Conservation (phyloP, 2,113 vertebrate genomes). For the Aptenodytes patagonicus region DNA sequence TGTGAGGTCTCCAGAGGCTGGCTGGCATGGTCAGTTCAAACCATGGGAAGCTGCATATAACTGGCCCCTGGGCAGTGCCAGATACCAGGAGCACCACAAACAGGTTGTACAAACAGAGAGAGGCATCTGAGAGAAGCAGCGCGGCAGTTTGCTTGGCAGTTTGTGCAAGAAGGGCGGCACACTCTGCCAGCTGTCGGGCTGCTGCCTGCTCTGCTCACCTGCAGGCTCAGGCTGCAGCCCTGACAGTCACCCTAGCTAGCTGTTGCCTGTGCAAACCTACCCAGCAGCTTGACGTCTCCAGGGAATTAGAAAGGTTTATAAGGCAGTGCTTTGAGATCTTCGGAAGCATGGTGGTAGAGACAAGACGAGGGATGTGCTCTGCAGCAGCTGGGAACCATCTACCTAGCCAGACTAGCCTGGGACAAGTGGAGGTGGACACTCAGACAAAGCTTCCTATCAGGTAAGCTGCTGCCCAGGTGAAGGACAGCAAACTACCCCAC, state of each 20-base stretch:
- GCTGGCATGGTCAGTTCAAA: not conserved
- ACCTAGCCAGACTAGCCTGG: not conserved
- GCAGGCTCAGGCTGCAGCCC: not conserved
- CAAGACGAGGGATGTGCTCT: not conserved
- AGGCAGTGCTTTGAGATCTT: not conserved
- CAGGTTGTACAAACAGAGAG: not conserved
- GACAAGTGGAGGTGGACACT: not conserved
- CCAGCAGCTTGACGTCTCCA: not conserved
- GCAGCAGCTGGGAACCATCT: not conserved
- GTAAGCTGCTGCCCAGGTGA: not conserved
- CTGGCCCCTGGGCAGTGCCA: not conserved
- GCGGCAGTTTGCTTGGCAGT: fast-evolving
- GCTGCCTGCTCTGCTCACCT: not conserved
- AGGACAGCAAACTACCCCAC: not conserved
- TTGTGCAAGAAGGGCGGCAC: not conserved
- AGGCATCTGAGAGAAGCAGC: not conserved
- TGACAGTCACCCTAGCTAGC: not conserved
- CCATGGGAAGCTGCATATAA: not conserved
- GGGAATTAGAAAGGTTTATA: not conserved
- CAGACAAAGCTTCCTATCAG: not conserved
- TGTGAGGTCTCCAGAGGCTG: not conserved
- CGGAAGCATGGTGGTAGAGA: fast-evolving
- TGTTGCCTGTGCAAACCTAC: not conserved
- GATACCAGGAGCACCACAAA: not conserved
- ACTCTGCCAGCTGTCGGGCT: not conserved